Evolutionary conservation across 1,140 invertebrate genomes (phyloP).

Genomic region (Tribolium madens): DNA sequence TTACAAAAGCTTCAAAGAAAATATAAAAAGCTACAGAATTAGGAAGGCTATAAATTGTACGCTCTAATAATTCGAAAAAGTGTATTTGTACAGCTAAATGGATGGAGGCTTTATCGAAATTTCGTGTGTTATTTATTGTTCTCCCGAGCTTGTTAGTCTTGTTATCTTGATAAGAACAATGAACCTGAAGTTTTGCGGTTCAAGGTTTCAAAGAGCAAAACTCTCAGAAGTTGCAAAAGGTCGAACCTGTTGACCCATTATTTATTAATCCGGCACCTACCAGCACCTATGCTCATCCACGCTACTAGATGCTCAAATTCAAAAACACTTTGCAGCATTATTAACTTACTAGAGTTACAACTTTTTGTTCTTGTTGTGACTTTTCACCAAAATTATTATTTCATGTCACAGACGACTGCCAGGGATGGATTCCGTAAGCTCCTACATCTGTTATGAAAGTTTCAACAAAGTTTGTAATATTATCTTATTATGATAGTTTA

Average conservation of each 20-base stretch:
- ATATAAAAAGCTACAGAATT: conserved; percentile 33
- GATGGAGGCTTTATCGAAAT: conserved; percentile 26
- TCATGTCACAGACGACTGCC: too few relatives aligned
- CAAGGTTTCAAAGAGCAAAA: conserved; percentile 8
- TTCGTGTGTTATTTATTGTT: conserved; percentile 28
- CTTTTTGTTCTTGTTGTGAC: too few relatives aligned
- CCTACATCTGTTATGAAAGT: too few relatives aligned
- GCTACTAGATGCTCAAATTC: too few relatives aligned
- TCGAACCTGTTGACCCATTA: not conserved
- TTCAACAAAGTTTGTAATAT: too few relatives aligned
- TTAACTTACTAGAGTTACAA: too few relatives aligned
- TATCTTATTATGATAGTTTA: too few relatives aligned
- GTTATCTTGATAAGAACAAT: conserved; percentile 23
- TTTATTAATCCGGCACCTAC: too few relatives aligned
- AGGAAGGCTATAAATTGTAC: conserved; percentile 22
- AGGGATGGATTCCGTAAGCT: too few relatives aligned
- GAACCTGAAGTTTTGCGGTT: not conserved
- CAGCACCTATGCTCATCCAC: too few relatives aligned
- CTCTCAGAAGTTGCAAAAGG: not conserved
- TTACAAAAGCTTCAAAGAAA: conserved; percentile 39
- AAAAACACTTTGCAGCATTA: too few relatives aligned
- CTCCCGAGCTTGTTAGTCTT: conserved; percentile 17
- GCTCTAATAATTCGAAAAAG: conserved; percentile 34
- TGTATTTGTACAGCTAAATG: conserved; percentile 27
- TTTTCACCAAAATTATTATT: too few relatives aligned